These are phyloP conservation scores for Psylliodes chrysocephalus DNA, from an alignment of 2,888 invertebrate genomes.

Conservation along the genomic window DNA sequence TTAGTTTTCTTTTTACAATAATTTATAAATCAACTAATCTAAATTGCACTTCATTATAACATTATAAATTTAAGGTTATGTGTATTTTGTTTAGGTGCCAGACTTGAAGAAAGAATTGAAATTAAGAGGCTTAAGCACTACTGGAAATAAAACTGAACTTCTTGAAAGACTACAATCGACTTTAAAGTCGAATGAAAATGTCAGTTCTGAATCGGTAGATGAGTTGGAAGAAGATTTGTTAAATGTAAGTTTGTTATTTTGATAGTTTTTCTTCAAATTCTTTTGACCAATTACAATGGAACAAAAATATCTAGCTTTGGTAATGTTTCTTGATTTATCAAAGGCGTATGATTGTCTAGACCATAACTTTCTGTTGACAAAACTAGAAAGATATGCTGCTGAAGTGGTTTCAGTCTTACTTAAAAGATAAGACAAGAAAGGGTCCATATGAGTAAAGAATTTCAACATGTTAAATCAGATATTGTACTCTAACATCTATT, in stretches of 20 bases:
- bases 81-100: constrained; percentile 71
- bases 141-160: constrained; percentile 86
- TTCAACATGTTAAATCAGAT: no score
- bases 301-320: neutral
- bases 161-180: constrained; percentile 78
- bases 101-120: constrained; percentile 87
- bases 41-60: no score
- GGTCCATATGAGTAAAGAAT: no score
- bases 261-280: no score
- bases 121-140: constrained; percentile 75
- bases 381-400: no score
- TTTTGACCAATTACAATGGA: no score
- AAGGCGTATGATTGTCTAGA: no score
- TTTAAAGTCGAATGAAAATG: constrained; percentile 60
- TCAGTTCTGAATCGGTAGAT: constrained; percentile 63
- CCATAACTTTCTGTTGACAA: no score
- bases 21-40: no score
- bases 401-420: no score
- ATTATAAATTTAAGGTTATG: constrained; percentile 44
- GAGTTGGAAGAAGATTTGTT: constrained; percentile 70
- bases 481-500: no score
- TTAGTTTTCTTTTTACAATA: constrained; percentile 2
- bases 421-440: no score
- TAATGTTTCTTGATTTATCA: constrained; percentile 13
- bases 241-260: constrained; percentile 63